phyloP scores from a whole-genome alignment of 2,113 vertebrate species.

The Crocuta crocuta region DNA sequence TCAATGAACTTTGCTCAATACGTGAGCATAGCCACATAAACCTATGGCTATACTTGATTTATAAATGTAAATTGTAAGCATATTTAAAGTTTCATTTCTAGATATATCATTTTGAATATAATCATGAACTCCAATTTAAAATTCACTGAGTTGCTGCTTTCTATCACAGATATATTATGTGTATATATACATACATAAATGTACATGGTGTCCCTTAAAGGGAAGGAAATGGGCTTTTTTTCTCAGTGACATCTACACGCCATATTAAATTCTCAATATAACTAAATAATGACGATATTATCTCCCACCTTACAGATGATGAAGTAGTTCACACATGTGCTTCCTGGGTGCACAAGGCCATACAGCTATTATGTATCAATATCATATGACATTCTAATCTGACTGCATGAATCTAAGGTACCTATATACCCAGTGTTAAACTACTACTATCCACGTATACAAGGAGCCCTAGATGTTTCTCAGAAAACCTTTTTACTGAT shows the following conservation, averaged over 20 bases:
- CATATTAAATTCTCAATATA: not conserved
- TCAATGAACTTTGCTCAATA: slow-evolving; percentile 9
- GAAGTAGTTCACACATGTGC: not conserved
- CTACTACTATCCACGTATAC: not conserved
- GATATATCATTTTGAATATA: not conserved
- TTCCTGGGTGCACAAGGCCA: not conserved
- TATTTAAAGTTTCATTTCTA: slow-evolving; percentile 23
- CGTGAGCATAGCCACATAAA: slow-evolving; percentile 18
- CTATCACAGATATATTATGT: not conserved
- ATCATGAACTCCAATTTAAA: not conserved
- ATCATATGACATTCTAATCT: not conserved
- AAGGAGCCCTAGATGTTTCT: not conserved
- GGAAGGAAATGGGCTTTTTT: not conserved
- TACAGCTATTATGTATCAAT: not conserved
- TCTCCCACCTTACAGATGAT: not conserved
- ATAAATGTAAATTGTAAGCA: slow-evolving; percentile 2
- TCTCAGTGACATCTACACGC: not conserved
- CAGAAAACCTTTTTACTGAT: not conserved
- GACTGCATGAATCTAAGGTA: not conserved
- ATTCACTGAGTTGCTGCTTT: slow-evolving; percentile 33
- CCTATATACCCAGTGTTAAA: not conserved
- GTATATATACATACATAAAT: not conserved
- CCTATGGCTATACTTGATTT: not conserved
- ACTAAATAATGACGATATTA: not conserved
- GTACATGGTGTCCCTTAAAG: not conserved